Base-by-base conservation (phyloP, 2,797 vertebrate genomes). In the Fratercula arctica region DNA sequence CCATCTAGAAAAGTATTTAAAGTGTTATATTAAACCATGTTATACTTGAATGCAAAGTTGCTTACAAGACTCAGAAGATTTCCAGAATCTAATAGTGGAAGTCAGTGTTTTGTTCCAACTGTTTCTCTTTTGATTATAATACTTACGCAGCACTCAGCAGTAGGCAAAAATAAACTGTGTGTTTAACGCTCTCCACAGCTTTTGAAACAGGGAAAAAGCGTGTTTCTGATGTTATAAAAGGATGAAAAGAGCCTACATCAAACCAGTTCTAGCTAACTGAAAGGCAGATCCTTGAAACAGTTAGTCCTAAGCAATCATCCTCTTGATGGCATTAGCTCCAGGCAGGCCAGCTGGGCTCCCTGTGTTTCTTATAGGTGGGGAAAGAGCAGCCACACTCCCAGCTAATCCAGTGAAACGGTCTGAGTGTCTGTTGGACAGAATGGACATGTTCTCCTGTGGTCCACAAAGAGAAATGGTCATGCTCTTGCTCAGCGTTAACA, bases 1-100 rank as follows among this genome's bases (percentile, higher is more conserved):
- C 16, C 51, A 46, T 33, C 75, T 68, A 87, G 51, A 86, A 87
- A 74, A 29, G 33, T 63, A 92, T 82, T 84, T 64, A 11, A 87
- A 95, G 51, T 66, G 48, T 85, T 94, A 46, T 11, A 37, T 66
- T 91, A 88, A 89, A 85, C 9, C 25, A 45, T 4, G 10, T 63
- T 41, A 56, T 25, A 79, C 31, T 69, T 9, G 4, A 59, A 89
- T 39, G 54, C 50, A 53, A 88, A 89, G 50, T 13, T 82, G 19
- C 90, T 93, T 81, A 88, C 35, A 91, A 91, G 79, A 77, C 77
- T 79, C 80, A 35, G 60, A 88, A 94, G 93, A 72, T 79, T 95
- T 92, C 19, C 56, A 89, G 51, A 92, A 87, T 67, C 39, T 64
- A 92, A 66, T 53, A 70, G 19, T 74, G 59, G 51, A 70, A 70